These are phyloP conservation scores for Calcarius lapponicus DNA, from an alignment of 2,797 vertebrate species.

Conservation along the genomic window DNA sequence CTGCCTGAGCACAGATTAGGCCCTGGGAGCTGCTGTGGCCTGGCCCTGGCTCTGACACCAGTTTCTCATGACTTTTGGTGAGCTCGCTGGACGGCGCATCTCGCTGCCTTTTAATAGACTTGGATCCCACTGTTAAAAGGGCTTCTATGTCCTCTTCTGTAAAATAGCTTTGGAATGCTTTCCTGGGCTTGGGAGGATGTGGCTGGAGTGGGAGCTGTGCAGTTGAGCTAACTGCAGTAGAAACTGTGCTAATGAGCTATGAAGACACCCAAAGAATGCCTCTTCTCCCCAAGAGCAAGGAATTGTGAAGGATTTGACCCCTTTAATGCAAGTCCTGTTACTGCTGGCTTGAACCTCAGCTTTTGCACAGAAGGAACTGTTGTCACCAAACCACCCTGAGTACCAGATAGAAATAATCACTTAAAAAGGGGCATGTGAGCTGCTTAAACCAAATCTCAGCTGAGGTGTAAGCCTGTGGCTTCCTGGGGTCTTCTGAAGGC, in stretches of 20 bases:
- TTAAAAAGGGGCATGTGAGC: not conserved
- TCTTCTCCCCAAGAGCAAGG: not conserved
- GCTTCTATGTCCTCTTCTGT: not conserved
- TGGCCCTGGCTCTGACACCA: not conserved
- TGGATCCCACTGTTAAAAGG: not conserved
- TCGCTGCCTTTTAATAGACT: constrained; percentile 7
- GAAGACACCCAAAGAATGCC: not conserved
- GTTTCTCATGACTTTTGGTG: constrained; percentile 10
- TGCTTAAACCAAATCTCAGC: not conserved
- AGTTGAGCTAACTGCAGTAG: not conserved
- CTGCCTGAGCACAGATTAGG: not conserved
- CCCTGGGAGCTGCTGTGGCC: not conserved
- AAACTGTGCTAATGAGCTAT: not conserved
- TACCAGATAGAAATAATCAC: not conserved
- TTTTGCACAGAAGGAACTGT: not conserved
- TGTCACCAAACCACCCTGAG: not conserved
- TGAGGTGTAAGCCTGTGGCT: not conserved
- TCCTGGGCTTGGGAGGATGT: not conserved
- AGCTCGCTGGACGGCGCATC: not conserved
- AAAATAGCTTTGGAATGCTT: constrained; percentile 6
- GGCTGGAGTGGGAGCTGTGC: not conserved
- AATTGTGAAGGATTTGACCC: not conserved
- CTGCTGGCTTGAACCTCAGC: not conserved
- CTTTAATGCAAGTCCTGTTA: not conserved
- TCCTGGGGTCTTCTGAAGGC: not conserved